Conservation (phyloP, 2,888 invertebrate genomes). For the Eretmocerus hayati region DNA sequence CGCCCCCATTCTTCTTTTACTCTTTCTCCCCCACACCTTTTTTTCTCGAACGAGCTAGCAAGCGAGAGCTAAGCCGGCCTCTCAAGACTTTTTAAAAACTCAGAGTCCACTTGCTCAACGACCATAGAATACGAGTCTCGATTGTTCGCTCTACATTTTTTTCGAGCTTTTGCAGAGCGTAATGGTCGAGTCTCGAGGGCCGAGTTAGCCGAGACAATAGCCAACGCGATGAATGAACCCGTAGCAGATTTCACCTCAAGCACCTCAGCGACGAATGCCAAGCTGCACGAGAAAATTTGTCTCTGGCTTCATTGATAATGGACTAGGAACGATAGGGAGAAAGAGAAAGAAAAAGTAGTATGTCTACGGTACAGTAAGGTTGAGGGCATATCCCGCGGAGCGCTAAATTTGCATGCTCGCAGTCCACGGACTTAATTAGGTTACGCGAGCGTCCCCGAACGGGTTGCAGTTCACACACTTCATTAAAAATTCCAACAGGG, state of each 20-base stretch:
- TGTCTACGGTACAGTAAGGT: slow-evolving; percentile 15
- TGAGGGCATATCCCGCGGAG: slow-evolving; percentile 32
- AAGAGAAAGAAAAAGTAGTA: slow-evolving; percentile 9
- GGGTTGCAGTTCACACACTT: slow-evolving; percentile 43
- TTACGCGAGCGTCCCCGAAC: slow-evolving; percentile 34
- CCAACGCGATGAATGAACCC: too few species aligned
- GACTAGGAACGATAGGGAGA: slow-evolving; percentile 1
- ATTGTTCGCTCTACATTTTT: slow-evolving; percentile 7
- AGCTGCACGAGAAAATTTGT: neutral
- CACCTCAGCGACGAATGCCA: too few species aligned
- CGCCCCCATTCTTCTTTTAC: neutral
- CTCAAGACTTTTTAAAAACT: slow-evolving; percentile 5
- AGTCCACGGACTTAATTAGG: slow-evolving; percentile 42
- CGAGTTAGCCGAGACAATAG: too few species aligned
- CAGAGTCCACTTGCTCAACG: neutral
- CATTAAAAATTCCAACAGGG: slow-evolving; percentile 39
- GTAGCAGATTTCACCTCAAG: too few species aligned
- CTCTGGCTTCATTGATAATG: slow-evolving; percentile 9
- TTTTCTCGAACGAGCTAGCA: too few species aligned
- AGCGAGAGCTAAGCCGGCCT: too few species aligned
- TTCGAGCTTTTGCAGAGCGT: neutral
- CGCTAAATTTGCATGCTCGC: slow-evolving; percentile 40
- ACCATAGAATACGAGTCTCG: neutral
- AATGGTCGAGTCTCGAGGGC: neutral
- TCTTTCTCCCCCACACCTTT: neutral